phyloP scores from a whole-genome alignment of 2,888 invertebrate genomes.

The Mechanitis messenoides region DNA sequence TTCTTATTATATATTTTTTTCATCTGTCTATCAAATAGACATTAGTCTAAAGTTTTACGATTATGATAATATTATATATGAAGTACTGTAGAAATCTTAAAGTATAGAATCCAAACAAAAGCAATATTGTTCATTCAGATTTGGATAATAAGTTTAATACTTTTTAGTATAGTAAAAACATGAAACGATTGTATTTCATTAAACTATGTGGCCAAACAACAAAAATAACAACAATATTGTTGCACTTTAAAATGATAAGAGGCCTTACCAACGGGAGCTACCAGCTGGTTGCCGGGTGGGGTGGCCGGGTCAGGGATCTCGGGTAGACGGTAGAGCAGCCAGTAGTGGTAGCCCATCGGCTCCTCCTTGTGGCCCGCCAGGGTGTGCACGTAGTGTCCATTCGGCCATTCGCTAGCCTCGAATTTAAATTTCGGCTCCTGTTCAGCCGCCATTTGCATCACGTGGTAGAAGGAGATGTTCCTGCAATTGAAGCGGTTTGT shows the following conservation, averaged over 20 bases:
- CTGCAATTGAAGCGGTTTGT: conserved; percentile 43
- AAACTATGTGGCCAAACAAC: no score
- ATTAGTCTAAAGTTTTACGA: no score
- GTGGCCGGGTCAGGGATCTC: conserved; percentile 86
- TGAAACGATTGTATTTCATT: no score
- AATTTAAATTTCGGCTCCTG: conserved; percentile 84
- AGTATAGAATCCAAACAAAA: no score
- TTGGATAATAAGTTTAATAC: no score
- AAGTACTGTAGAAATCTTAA: no score
- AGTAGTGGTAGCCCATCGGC: conserved; percentile 91
- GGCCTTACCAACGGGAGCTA: conserved; percentile 88
- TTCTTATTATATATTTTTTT: no score
- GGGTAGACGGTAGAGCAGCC: conserved; percentile 89
- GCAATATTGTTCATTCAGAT: no score
- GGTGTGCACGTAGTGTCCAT: conserved; percentile 94
- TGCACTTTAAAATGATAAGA: neutral
- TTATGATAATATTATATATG: no score
- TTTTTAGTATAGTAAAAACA: no score
- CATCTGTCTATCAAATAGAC: no score
- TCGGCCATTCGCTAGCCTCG: conserved; percentile 92
- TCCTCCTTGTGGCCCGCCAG: conserved; percentile 87
- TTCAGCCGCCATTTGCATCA: conserved; percentile 91
- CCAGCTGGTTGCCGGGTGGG: conserved; percentile 90
- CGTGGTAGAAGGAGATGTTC: conserved; percentile 81
- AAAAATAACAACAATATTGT: no score